Conservation (phyloP, 2,113 vertebrate species). For the Cochlearius cochlearius region DNA sequence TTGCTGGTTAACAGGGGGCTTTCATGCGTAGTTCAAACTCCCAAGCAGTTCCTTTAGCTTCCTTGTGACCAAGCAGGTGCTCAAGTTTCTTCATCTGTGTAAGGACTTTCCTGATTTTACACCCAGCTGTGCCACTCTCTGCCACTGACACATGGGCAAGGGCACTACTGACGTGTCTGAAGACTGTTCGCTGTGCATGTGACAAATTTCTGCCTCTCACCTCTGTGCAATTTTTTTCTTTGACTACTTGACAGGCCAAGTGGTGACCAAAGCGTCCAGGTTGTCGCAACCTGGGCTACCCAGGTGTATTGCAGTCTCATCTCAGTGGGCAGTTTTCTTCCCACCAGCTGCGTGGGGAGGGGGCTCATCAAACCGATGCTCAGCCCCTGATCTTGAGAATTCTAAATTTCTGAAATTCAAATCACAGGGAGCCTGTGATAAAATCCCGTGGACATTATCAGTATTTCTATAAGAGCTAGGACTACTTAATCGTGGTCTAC, state of each 20-base stretch:
- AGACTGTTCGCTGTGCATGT: neutral
- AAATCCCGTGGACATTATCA: neutral
- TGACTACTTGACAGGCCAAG: neutral
- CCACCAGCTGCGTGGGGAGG: neutral
- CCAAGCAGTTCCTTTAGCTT: neutral
- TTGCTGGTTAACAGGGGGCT: neutral
- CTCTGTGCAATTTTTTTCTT: neutral
- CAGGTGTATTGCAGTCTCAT: fast-evolving
- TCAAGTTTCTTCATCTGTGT: neutral
- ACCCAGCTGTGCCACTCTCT: neutral
- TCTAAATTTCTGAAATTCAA: neutral
- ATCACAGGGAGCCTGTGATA: neutral
- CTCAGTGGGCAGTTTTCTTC: neutral
- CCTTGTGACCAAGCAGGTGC: neutral
- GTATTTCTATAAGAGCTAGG: neutral
- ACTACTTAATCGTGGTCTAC: neutral
- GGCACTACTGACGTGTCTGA: neutral
- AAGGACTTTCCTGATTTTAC: neutral
- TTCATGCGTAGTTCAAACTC: neutral
- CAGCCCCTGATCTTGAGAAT: neutral
- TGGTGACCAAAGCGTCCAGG: neutral
- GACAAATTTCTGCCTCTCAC: neutral
- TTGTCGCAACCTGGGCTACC: neutral
- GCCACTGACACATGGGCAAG: fast-evolving
- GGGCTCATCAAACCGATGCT: fast-evolving